Evolutionary conservation across 2,888 invertebrate genomes (phyloP), one percentile per base, ranked within the genome.

Genomic region (Tetragonisca angustula): DNA sequence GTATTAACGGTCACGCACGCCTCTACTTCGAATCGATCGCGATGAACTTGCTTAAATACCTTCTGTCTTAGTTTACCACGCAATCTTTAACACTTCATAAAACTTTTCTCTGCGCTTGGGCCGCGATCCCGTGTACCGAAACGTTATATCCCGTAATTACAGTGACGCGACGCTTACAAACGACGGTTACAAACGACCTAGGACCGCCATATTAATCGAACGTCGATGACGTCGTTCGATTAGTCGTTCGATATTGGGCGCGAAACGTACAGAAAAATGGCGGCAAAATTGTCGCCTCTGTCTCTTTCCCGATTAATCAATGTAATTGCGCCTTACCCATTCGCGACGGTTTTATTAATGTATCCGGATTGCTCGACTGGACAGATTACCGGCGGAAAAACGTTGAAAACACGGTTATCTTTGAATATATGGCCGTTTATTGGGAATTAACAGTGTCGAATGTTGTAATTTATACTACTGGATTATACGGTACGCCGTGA

Each of bases 381-480:
- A 56, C 72, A 32, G 32, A 43, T 43, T 59, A 49, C 62, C 24
- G 1, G 15, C 13, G 21, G 15, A 68, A 79, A 74, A 75, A 71
- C 59, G 50, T 62, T 56, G 75, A 61, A 71, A 83, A 75, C 62
- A 64, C 70, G 73, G 61, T 77, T 77, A 74, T 77, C 78, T 62
- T 27, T 36, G 74, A 69, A 75, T 78, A 75, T 68, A 50, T 68
- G 62, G 56, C 36, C 76, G 74, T 85, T 84, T 84, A 85, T 77
- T 68, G 75, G 50, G 80, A 85, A 84, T 85, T 85, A 83, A 80
- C 77, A 36, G 76, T 80, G 84, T 83, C 85, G 80, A 85, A 71
- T 80, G 76, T 54, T 71, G 74, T 71, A 80, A 85, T 85, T 85
- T 85, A 85, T 85, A 84, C 85, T 85, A 84, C 84, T 75, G 85